Conservation (phyloP, 23 tunicate species). For the Ciona savignyi region DNA sequence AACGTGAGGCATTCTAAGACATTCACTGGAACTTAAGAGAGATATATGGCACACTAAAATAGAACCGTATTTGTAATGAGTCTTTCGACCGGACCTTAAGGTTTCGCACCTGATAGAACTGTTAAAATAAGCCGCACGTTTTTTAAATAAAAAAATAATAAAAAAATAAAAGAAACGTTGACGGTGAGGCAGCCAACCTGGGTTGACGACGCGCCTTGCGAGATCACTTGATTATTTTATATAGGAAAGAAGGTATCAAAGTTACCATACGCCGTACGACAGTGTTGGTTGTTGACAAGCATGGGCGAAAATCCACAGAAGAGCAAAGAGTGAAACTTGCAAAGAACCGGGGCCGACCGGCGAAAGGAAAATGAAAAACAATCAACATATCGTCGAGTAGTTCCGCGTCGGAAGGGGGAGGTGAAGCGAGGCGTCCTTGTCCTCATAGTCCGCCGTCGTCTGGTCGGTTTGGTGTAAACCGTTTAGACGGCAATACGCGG, state of each 20-base stretch:
- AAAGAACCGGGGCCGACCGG: not conserved
- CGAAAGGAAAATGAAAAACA: not conserved
- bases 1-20: too few relatives aligned
- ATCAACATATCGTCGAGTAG: not conserved
- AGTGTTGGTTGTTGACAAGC: not conserved
- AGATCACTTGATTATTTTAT: not conserved
- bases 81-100: too few relatives aligned
- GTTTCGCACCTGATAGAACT: too few relatives aligned
- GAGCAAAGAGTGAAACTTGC: not conserved
- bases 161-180: not conserved
- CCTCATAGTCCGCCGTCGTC: not conserved
- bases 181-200: constrained; percentile 1
- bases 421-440: not conserved
- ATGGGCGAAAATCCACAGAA: not conserved
- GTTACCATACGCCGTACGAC: not conserved
- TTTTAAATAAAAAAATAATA: too few relatives aligned
- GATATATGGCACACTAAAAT: too few relatives aligned
- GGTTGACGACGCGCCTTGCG: not conserved
- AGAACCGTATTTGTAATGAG: too few relatives aligned
- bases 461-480: not conserved
- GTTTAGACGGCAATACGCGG: not conserved
- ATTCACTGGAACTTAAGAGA: too few relatives aligned
- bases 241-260: not conserved
- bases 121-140: too few relatives aligned
- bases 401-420: not conserved